Evolutionary conservation across 2,888 invertebrate species (phyloP).

Genomic region (Erynnis tages): DNA sequence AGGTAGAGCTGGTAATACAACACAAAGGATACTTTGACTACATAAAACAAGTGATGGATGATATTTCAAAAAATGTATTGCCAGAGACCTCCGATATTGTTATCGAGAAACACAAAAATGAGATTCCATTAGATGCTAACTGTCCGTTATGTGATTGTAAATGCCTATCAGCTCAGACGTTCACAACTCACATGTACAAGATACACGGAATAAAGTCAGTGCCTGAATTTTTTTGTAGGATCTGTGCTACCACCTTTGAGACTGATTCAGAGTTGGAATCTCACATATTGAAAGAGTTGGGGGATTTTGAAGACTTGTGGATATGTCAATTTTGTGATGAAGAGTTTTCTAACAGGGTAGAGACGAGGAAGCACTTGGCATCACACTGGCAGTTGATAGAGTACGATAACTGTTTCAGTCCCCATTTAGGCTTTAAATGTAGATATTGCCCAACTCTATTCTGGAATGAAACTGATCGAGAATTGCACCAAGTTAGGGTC

Average conservation of each 20-base stretch:
- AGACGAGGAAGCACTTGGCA: slow-evolving; percentile 57
- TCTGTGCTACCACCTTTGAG: slow-evolving; percentile 66
- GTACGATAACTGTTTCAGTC: slow-evolving; percentile 70
- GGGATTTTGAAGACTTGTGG: slow-evolving; percentile 70
- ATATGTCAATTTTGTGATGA: slow-evolving; percentile 77
- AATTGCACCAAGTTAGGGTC: slow-evolving; percentile 62
- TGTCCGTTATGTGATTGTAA: slow-evolving; percentile 60
- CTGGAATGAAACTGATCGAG: slow-evolving; percentile 76
- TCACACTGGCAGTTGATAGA: slow-evolving; percentile 59
- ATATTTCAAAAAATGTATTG: slow-evolving; percentile 52
- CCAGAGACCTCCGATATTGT: slow-evolving; percentile 54
- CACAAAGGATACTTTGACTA: slow-evolving; percentile 70
- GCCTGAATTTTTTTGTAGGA: slow-evolving; percentile 62
- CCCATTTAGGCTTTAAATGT: slow-evolving; percentile 76
- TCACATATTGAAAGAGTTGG: slow-evolving; percentile 57
- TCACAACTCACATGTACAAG: slow-evolving; percentile 60
- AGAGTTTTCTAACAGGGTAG: slow-evolving; percentile 64
- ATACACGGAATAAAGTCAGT: slow-evolving; percentile 60
- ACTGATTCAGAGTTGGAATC: slow-evolving; percentile 52
- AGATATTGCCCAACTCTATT: slow-evolving; percentile 70
- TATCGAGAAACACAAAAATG: slow-evolving; percentile 47
- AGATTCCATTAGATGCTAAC: slow-evolving; percentile 43
- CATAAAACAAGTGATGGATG: slow-evolving; percentile 46
- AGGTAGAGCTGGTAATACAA: slow-evolving; percentile 65
- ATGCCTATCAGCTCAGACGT: slow-evolving; percentile 43